Conservation (phyloP, 2,888 invertebrate species). For the Mesochorus sp. region DNA sequence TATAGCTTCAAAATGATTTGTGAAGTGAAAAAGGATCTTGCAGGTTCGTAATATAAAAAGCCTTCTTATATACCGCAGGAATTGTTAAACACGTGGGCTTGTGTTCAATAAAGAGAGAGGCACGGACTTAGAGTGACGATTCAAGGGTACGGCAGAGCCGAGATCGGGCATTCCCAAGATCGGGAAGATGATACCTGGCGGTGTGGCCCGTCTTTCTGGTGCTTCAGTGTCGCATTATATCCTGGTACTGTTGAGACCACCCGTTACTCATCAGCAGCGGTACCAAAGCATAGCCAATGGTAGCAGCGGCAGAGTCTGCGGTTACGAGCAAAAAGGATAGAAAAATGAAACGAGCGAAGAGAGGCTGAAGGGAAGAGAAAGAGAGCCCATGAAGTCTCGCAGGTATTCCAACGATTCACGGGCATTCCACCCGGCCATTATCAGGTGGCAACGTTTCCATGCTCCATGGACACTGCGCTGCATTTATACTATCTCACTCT, state of each 20-base stretch:
- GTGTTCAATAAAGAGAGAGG: neutral
- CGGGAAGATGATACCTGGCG: conserved; percentile 51
- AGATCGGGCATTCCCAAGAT: conserved; percentile 45
- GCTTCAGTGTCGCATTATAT: conserved; percentile 55
- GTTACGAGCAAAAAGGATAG: conserved; percentile 6
- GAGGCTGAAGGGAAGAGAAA: neutral
- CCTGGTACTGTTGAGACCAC: conserved; percentile 38
- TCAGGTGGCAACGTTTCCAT: conserved; percentile 43
- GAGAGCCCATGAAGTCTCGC: neutral
- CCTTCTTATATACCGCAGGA: neutral
- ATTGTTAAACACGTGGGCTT: neutral
- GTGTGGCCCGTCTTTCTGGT: conserved; percentile 46
- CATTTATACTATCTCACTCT: neutral
- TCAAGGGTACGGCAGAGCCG: no score
- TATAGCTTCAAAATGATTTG: no score
- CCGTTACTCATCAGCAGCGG: conserved; percentile 28
- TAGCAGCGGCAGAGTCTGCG: conserved; percentile 1
- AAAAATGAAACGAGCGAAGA: neutral
- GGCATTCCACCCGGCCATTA: conserved; percentile 46
- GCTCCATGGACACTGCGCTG: conserved; percentile 14
- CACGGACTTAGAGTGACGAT: conserved; percentile 3
- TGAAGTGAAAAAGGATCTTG: neutral
- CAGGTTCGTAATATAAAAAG: neutral
- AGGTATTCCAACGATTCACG: conserved; percentile 59
- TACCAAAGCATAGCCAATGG: conserved; percentile 5